Evolutionary conservation across 2,888 invertebrate genomes (phyloP).

Genomic region (Argyresthia albistria): DNA sequence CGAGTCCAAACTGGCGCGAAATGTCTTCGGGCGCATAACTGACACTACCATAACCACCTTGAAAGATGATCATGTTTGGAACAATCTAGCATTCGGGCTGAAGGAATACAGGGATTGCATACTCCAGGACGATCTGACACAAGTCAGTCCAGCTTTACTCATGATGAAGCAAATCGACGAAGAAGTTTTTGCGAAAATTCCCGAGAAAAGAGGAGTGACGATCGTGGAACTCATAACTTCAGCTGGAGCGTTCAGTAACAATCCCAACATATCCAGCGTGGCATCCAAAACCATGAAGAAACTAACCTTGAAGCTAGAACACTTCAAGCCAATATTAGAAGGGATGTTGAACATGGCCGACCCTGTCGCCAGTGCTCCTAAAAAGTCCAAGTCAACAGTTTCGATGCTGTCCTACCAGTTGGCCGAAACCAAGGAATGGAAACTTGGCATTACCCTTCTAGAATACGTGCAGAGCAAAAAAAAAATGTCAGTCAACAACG

Average conservation of each 20-base stretch:
- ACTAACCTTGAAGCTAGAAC: constrained; percentile 74
- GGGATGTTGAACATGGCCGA: constrained; percentile 71
- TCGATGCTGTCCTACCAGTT: constrained; percentile 73
- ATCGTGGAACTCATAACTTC: constrained; percentile 67
- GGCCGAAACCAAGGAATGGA: constrained; percentile 80
- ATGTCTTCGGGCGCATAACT: constrained; percentile 71
- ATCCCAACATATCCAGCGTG: constrained; percentile 72
- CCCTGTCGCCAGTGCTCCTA: constrained; percentile 38
- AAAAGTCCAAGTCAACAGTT: constrained; percentile 50
- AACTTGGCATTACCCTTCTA: constrained; percentile 82
- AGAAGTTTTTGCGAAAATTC: constrained; percentile 64
- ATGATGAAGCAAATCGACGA: constrained; percentile 72
- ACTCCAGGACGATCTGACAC: constrained; percentile 39
- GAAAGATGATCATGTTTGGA: constrained; percentile 63
- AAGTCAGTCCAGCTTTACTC: constrained; percentile 53
- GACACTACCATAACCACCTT: constrained; percentile 54
- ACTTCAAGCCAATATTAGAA: constrained; percentile 72
- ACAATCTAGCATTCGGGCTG: constrained; percentile 68
- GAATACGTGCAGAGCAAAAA: constrained; percentile 91
- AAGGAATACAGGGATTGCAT: constrained; percentile 62
- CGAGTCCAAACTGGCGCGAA: constrained; percentile 64
- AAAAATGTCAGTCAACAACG: constrained; percentile 77
- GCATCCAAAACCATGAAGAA: constrained; percentile 77
- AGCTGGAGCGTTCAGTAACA: constrained; percentile 71
- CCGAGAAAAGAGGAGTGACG: constrained; percentile 48